Evolutionary conservation across 2,113 vertebrate species (phyloP).

Genomic region (Acrocephalus arundinaceus): DNA sequence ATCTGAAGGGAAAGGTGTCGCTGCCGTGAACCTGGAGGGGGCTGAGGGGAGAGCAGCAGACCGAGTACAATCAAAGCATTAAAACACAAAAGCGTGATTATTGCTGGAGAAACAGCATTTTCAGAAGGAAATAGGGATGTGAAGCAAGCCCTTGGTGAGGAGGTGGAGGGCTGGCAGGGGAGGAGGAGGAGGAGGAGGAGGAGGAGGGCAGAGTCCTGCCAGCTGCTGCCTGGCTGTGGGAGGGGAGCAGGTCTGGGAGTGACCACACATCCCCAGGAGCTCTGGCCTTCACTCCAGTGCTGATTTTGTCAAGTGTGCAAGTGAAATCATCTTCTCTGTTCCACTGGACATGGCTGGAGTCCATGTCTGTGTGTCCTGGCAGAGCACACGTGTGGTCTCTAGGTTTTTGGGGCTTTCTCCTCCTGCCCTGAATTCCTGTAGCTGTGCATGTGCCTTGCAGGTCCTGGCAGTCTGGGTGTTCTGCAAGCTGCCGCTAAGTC

Average conservation of each 20-base stretch:
- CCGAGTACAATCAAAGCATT: not conserved
- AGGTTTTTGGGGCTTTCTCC: not conserved
- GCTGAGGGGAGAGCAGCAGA: not conserved
- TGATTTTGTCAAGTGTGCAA: accelerated
- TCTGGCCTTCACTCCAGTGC: accelerated
- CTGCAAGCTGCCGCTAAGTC: not conserved
- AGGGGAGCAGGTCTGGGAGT: not conserved
- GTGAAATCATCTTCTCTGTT: not conserved
- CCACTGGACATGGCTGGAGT: not conserved
- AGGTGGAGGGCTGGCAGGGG: not conserved
- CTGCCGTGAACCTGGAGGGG: not conserved
- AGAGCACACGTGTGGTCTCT: accelerated
- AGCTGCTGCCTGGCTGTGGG: not conserved
- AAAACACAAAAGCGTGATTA: not conserved
- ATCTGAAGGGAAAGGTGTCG: conserved; percentile 21
- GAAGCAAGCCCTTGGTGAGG: not conserved
- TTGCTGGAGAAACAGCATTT: not conserved
- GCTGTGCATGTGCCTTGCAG: not conserved
- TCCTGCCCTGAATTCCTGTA: not conserved
- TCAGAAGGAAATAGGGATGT: not conserved
- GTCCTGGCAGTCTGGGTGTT: not conserved
- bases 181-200: not conserved
- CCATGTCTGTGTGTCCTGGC: not conserved
- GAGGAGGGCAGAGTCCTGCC: not conserved
- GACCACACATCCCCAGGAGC: accelerated